Percentiles rank a stretch among this genome's conserved stretches.
Conservation (phyloP, 2,797 vertebrate genomes). For the Thripadectes ignobilis region DNA sequence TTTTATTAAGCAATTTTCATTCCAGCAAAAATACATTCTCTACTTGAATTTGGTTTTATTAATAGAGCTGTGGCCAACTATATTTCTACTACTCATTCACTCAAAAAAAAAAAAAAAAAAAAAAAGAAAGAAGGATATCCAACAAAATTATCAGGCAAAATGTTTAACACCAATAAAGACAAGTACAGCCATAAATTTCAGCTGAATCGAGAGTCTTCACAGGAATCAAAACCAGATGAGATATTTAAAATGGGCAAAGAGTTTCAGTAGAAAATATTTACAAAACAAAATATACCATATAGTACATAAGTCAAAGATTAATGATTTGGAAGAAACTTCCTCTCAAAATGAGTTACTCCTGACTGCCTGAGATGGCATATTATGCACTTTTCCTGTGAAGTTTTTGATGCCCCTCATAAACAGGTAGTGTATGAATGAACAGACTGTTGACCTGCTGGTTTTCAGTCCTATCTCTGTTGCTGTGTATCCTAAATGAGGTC, state of each 20-base stretch:
- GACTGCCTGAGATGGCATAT: background rate
- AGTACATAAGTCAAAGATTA: background rate
- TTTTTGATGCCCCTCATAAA: background rate
- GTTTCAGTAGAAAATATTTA: background rate
- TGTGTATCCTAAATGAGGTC: background rate
- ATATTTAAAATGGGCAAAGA: background rate
- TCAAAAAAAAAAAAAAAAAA: background rate
- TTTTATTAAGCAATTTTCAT: conserved; percentile 64
- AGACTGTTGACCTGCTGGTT: background rate
- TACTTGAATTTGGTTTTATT: conserved; percentile 54
- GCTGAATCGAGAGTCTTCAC: background rate
- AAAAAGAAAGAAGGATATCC: background rate
- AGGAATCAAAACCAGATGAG: conserved; percentile 56
- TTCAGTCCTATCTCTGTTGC: background rate
- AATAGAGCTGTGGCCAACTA: conserved; percentile 33
- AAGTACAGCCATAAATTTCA: background rate
- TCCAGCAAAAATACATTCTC: conserved; percentile 62
- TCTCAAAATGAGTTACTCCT: background rate
- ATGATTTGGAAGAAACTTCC: background rate
- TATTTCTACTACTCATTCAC: conserved; percentile 35
- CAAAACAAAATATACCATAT: background rate
- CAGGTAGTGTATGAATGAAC: background rate
- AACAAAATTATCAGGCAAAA: conserved; percentile 55
- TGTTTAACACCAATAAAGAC: conserved; percentile 50
- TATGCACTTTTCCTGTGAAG: background rate